Percentiles rank a stretch among this genome's conserved stretches.
These are phyloP conservation scores for Sycophila sp. DNA, from an alignment of 1,140 invertebrate genomes.

Conservation along the genomic window DNA sequence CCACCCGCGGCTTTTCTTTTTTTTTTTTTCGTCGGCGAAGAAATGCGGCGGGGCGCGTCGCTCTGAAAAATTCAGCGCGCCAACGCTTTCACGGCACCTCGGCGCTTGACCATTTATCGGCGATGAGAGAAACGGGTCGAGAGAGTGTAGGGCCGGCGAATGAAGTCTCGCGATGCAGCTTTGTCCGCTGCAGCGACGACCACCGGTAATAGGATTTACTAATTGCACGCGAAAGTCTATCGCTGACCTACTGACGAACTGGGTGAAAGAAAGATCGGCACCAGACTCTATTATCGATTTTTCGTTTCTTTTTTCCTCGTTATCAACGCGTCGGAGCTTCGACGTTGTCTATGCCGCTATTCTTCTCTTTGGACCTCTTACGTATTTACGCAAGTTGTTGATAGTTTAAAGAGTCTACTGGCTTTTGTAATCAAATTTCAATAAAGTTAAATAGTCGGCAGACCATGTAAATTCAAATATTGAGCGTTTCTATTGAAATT, in stretches of 20 bases:
- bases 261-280: not conserved
- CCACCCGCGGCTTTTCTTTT: not conserved
- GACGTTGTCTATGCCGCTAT: not conserved
- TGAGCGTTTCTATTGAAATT: too few species aligned
- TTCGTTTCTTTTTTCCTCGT: slow-evolving; percentile 1
- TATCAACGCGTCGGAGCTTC: not conserved
- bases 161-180: not conserved
- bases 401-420: too few species aligned
- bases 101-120: too few species aligned
- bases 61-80: slow-evolving; percentile 15
- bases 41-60: not conserved
- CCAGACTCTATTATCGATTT: slow-evolving; percentile 16
- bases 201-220: slow-evolving; percentile 22
- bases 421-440: too few species aligned
- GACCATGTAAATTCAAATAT: too few species aligned
- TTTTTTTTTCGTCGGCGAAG: not conserved
- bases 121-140: too few species aligned
- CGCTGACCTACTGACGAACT: not conserved
- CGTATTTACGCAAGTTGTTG: too few species aligned
- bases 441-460: too few species aligned
- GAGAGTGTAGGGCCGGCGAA: too few species aligned
- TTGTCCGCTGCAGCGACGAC: not conserved
- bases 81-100: not conserved
- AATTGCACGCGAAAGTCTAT: slow-evolving; percentile 6
- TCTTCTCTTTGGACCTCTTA: too few species aligned